A percentile compares a stretch with the other conserved stretches of the same genome.
These are phyloP conservation scores for Anas bahamensis DNA, from an alignment of 2,797 vertebrate species.

Conservation along the genomic window DNA sequence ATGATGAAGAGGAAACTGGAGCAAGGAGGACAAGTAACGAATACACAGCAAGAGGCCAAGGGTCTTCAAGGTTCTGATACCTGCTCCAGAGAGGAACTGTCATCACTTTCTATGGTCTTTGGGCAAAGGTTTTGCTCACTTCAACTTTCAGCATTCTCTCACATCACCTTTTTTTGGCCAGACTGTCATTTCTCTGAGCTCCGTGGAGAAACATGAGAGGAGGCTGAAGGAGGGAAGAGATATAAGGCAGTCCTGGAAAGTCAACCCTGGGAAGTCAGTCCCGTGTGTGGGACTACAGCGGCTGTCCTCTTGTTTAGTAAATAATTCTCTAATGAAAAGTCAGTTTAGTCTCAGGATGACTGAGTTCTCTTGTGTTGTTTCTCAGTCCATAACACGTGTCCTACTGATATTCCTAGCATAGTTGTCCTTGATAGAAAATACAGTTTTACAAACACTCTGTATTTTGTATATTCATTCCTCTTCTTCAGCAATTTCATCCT, in stretches of 20 bases:
- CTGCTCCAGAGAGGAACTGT: not conserved
- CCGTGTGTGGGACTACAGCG: not conserved
- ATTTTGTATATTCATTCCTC: not conserved
- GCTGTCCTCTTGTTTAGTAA: not conserved
- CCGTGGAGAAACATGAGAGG: not conserved
- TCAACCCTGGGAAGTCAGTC: not conserved
- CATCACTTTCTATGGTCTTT: not conserved
- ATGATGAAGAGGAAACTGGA: not conserved
- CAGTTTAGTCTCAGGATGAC: not conserved
- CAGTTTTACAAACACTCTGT: not conserved
- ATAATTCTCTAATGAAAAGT: not conserved
- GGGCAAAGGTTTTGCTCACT: not conserved
- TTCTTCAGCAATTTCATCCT: not conserved
- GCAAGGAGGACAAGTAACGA: not conserved
- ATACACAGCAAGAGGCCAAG: not conserved
- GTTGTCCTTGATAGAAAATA: not conserved
- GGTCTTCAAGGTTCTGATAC: not conserved
- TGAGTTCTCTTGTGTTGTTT: not conserved
- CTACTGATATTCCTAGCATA: not conserved
- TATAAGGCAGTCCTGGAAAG: not conserved
- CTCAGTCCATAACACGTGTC: not conserved
- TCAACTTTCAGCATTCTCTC: not conserved
- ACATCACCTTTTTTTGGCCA: not conserved
- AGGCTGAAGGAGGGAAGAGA: not conserved
- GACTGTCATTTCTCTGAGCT: not conserved